Base-by-base conservation (phyloP, 2,113 vertebrate genomes). In the Struthidea cinerea region DNA sequence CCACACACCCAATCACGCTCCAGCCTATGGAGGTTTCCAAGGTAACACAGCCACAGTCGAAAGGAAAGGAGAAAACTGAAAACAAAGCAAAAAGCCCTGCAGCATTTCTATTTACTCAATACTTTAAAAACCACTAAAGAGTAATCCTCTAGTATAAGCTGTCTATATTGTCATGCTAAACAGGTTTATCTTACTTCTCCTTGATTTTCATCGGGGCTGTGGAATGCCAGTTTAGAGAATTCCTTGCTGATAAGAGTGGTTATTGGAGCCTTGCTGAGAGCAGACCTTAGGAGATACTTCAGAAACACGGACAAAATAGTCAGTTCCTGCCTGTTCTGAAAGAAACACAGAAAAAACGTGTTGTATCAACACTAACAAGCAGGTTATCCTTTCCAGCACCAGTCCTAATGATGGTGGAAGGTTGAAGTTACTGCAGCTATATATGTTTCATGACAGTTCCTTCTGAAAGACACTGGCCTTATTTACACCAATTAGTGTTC, bases 111-210 rank as follows among this genome's bases (percentile, higher is more conserved):
- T 97, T 96, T 92, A 87, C 87, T 97, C 96, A 93, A 21, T 94
- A 97, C 95, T 96, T 97, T 87, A 85, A 93, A 96, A 89, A 71
- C 41, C 84, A 86, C 93, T 97, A 91, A 96, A 97, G 96, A 97
- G 65, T 96, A 89, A 96, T 91, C 94, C 90, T 89, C 57, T 74
- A n/a, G 70, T 53, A 57, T 89, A 82, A 95, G 80, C 71, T 84
- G 52, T 90, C 89, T 86, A 52, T 57, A 82, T 94, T 89, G 65
- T 89, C 68, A 78, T 89, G 71, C 87, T 93, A 59, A 73, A 64
- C 73, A 61, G 85, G 33, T 64, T 69, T 93, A 71, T 92, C 83
- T 95, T 80, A 49, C 84, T 65, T 24, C 39, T 87, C 24, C 37
- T 46, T 80, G 50, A 69, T 71, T 94, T 81, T 61, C 77, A 53